A percentile compares a stretch with the other conserved stretches of the same genome.
These are phyloP conservation scores for Micromussa lordhowensis DNA, from an alignment of 92 coral and sea anemone genomes.

Conservation along the genomic window DNA sequence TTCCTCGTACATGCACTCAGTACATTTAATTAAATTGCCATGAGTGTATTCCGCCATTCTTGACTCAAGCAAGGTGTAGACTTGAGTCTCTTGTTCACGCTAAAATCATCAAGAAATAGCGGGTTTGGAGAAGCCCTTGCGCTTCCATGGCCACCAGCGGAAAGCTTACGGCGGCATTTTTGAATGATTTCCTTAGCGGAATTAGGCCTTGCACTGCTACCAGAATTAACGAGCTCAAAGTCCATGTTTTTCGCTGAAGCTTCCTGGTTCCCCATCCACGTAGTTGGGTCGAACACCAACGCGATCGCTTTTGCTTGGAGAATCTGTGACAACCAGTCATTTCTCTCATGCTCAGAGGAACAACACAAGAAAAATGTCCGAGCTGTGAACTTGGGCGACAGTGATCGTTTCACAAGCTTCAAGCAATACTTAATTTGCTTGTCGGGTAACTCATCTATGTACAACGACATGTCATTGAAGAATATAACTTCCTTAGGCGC, in stretches of 20 bases:
- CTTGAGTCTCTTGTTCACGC: conserved; percentile 16
- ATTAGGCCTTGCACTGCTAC: background rate
- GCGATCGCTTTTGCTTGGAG: conserved; percentile 80
- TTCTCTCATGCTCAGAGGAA: conserved; percentile 74
- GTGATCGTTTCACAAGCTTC: conserved; percentile 73
- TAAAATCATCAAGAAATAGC: conserved; percentile 43
- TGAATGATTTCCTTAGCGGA: conserved; percentile 70
- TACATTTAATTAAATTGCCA: conserved; percentile 15
- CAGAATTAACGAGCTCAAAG: conserved; percentile 27
- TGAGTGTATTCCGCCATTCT: conserved; percentile 54
- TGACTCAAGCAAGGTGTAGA: conserved; percentile 17
- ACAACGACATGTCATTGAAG: conserved; percentile 89
- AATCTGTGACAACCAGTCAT: conserved; percentile 81
- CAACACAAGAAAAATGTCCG: conserved; percentile 22
- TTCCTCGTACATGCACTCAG: background rate
- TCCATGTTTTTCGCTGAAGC: conserved; percentile 15
- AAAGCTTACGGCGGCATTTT: conserved; percentile 70
- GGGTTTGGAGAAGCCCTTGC: conserved; percentile 2
- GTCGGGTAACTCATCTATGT: conserved; percentile 71
- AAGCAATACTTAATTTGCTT: conserved; percentile 75
- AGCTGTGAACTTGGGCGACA: background rate
- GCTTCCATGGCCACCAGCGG: conserved; percentile 33
- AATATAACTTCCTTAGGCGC: conserved; percentile 82
- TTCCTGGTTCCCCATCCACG: conserved; percentile 60
- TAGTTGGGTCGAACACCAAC: conserved; percentile 66